Evolutionary conservation across 2,113 vertebrate genomes (phyloP), one percentile per base, ranked within the genome.

Genomic region (Seriola quinqueradiata): DNA sequence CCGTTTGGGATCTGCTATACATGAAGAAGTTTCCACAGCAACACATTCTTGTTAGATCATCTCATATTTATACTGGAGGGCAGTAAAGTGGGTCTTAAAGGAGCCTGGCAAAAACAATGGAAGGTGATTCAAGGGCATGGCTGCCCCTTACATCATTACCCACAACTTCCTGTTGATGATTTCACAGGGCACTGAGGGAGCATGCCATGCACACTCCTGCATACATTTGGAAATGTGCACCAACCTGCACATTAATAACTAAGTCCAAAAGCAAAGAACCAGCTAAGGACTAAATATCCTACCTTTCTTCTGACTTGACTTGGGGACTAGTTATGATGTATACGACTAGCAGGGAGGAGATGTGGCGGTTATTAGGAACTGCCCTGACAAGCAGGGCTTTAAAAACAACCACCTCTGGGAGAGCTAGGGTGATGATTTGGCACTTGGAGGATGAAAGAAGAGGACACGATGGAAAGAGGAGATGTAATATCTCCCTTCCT

Each of bases 1-100:
- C 83, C 72, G 83, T 92, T 93, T 91, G 82, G 77, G 77, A 82
- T 81, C 61, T 75, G 79, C 74, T 87, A 70, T 85, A 90, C 80
- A 90, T 79, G 76, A 76, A 72, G 69, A 85, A 85, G 79, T 94
- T 94, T 94, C 91, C 93, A 94, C 86, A 85, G 80, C 75, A 85
- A 92, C 89, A 82, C 87, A 93, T 92, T 94, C 87, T 71, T 92
- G 69, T 74, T 66, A 66, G 75, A 90, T 89, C 71, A 52, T 87
- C 78, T 93, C 86, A 92, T 90, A 86, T 92, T 92, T 90, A 85
- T 72, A 57, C 82, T 86, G 77, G 46, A 88, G 66, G 88, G 81
- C 79, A 81, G 72, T 61, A 72, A 84, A 90, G 79, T 67, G 71
- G 76, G 70, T 77, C 83, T 87, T 77, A 65, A 81, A 88, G 77